Conservation (phyloP, 1,140 invertebrate genomes). For the Heliconius melpomene region DNA sequence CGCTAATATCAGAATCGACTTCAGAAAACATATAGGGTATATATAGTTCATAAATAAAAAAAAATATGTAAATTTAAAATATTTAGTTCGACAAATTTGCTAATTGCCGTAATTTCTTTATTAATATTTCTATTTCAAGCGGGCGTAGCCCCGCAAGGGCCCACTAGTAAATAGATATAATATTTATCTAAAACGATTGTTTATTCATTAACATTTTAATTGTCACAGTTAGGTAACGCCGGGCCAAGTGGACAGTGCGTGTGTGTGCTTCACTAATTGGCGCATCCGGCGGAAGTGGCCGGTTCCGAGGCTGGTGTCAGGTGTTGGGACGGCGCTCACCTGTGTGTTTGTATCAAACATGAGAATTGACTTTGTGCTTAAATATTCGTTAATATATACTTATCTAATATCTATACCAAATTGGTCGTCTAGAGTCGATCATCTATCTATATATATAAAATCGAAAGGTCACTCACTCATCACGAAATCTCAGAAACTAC, state of each 20-base stretch:
- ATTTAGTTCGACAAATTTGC: too few species aligned
- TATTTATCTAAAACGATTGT: neutral
- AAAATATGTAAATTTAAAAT: too few species aligned
- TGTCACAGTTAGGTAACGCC: constrained; percentile 29
- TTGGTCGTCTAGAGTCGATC: too few species aligned
- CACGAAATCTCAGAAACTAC: too few species aligned
- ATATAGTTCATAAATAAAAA: too few species aligned
- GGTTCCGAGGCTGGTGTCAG: constrained; percentile 73
- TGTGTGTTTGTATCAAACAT: constrained; percentile 51
- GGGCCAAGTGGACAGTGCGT: constrained; percentile 32
- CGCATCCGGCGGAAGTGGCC: constrained; percentile 75
- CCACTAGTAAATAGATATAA: neutral
- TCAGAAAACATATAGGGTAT: too few species aligned
- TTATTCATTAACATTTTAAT: constrained; percentile 37
- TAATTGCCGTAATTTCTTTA: too few species aligned
- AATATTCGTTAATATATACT: neutral
- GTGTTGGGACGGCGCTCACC: constrained; percentile 62
- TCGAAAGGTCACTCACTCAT: too few species aligned
- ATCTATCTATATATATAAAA: too few species aligned
- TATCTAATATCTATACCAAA: neutral
- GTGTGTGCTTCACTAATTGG: constrained; percentile 74
- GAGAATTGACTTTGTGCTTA: constrained; percentile 24
- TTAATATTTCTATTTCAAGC: too few species aligned
- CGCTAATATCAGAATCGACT: too few species aligned
- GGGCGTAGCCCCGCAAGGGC: too few species aligned